Evolutionary conservation across 64 coral and sea anemone genomes (phyloP), one percentile per base, ranked within the genome.

Genomic region (Montipora capricornis): DNA sequence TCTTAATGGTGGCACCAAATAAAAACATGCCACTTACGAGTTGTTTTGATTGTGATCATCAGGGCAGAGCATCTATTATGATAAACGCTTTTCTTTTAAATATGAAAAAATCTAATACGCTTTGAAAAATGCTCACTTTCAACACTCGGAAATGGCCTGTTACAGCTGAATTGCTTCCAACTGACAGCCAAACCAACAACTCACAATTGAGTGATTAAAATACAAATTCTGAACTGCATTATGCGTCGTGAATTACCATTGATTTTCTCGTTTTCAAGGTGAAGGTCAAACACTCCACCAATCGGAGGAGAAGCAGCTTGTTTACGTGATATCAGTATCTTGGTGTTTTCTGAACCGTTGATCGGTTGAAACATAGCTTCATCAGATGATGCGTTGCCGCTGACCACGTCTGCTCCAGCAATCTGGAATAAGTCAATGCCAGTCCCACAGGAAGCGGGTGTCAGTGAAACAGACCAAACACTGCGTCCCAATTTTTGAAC

Each of bases 401-500:
- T 87, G 61, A 87, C 15, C 17, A 87, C 49, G 5, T 17, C 78
- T 80, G 89, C 82, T 13, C 74, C 82, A 6, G 78, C 88, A 70
- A 95, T 81, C 49, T 80, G 66, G 19, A 95, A 44, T 47, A 91
- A 80, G 16, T 87, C 81, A 20, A 95, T 53, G 6, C 88, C 89
- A 87, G 81, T 95, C 1, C 94, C 94, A 81, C 94, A 95, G 17
- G 52, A 85, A 11, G 84, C 61, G n/a, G 94, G 94, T 7, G 89
- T 91, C 1, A 91, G 66, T 44, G 81, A 80, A 6, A 95, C 24
- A 12, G 89, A 68, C 94, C 94, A 95, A 20, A 46, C 94, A 1
- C 82, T 84, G 19, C 82, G 73, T 50, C 48, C 83, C 15, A 91
- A 50, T 59, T 91, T 80, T 50, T 71, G 61, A 17, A 95, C 94